phyloP scores from a whole-genome alignment of 2,888 invertebrate genomes.

The Temnothorax ravouxi region DNA sequence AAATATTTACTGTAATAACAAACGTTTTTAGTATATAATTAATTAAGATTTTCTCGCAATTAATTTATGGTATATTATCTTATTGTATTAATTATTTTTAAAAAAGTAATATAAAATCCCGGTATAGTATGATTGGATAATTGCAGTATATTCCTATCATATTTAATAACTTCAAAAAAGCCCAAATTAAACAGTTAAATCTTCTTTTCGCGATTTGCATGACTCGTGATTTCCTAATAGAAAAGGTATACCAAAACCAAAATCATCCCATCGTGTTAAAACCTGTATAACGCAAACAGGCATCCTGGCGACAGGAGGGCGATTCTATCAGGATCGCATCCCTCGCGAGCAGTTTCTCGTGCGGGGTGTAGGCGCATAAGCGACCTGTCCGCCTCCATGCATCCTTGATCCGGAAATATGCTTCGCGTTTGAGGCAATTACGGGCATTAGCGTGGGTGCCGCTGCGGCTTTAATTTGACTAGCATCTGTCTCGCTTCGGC shows the following conservation, averaged over 20 bases:
- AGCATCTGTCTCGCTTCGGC: constrained; percentile 9
- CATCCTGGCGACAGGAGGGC: constrained; percentile 77
- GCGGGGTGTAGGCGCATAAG: constrained; percentile 13
- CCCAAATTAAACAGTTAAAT: not conserved
- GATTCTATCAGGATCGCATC: constrained; percentile 73
- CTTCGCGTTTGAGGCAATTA: constrained; percentile 86
- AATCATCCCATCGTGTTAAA: constrained; percentile 44
- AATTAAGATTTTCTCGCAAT: not conserved
- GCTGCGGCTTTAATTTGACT: constrained; percentile 67
- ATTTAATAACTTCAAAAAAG: not conserved
- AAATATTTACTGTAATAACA: too few relatives aligned
- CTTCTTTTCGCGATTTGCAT: not conserved
- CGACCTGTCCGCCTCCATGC: constrained; percentile 76
- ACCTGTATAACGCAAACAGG: constrained; percentile 16
- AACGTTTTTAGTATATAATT: not conserved
- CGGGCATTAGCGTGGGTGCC: constrained; percentile 78
- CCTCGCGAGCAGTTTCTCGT: constrained; percentile 63
- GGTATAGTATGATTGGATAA: too few relatives aligned
- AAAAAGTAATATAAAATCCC: not conserved
- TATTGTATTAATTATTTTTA: not conserved
- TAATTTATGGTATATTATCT: not conserved
- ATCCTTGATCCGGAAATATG: constrained; percentile 84
- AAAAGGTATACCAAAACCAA: constrained; percentile 46
- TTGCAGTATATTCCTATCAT: too few relatives aligned
- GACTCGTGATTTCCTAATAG: constrained; percentile 66